phyloP scores from a whole-genome alignment of 2,888 invertebrate species.

The Cheilosia grossa region DNA sequence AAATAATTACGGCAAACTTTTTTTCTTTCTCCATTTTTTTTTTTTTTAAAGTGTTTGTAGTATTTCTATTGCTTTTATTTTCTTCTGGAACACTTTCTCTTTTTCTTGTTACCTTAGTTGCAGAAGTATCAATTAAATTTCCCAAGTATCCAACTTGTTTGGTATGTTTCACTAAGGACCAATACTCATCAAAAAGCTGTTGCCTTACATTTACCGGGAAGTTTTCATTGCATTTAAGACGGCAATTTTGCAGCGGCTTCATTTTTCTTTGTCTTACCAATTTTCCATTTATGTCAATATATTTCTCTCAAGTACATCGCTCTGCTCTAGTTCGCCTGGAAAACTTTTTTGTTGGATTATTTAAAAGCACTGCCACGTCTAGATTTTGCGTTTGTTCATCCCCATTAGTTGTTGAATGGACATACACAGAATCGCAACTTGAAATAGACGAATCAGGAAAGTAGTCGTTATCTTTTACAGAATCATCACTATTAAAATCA shows the following conservation, averaged over 20 bases:
- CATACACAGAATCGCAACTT: background rate
- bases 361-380: background rate
- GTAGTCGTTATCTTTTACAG: background rate
- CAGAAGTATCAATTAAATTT: constrained; percentile 18
- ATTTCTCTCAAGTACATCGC: constrained; percentile 28
- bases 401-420: too few species aligned
- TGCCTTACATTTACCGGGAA: background rate
- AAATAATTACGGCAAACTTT: constrained; percentile 9
- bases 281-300: constrained; percentile 16
- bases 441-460: background rate
- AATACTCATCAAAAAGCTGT: too few species aligned
- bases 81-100: constrained; percentile 1
- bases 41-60: constrained; percentile 20
- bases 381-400: too few species aligned
- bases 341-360: constrained; percentile 21
- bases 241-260: constrained; percentile 8
- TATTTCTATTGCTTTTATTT: constrained; percentile 5
- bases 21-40: constrained; percentile 22
- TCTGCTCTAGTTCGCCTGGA: constrained; percentile 17
- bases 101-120: constrained; percentile 31
- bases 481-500: background rate
- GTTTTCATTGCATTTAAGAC: constrained; percentile 9
- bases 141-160: constrained; percentile 1
- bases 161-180: background rate
- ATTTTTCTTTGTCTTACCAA: constrained; percentile 18